Evolutionary conservation across 2,888 invertebrate genomes (phyloP).

Genomic region (Epinotia bilunana): DNA sequence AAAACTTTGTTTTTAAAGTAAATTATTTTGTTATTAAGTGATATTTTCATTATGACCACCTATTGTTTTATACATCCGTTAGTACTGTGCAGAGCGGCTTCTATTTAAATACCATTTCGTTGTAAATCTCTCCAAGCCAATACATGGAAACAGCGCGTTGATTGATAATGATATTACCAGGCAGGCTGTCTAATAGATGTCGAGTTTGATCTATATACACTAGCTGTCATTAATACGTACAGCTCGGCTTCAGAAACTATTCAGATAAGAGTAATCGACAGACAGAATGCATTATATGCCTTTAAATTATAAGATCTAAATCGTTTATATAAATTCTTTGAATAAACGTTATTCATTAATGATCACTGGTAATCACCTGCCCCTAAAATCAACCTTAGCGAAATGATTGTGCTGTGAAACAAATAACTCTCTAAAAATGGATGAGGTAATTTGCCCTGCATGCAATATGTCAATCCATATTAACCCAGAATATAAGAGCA

Average conservation of each 20-base stretch:
- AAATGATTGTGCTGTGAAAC: too few species aligned
- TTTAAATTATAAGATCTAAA: too few species aligned
- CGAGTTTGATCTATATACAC: not conserved
- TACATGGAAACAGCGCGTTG: conserved; percentile 22
- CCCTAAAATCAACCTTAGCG: too few species aligned
- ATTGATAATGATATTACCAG: conserved; percentile 34
- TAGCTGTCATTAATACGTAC: not conserved
- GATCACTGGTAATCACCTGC: too few species aligned
- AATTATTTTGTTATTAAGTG: not conserved
- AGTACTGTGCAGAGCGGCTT: too few species aligned
- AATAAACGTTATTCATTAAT: too few species aligned
- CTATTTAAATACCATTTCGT: not conserved
- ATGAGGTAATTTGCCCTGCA: not conserved
- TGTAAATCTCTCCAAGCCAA: not conserved
- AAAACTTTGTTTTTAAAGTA: too few species aligned
- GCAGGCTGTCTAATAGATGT: conserved; percentile 23
- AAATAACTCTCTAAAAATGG: not conserved
- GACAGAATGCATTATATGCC: not conserved
- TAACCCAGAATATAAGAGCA: not conserved
- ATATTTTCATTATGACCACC: not conserved
- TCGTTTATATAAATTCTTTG: too few species aligned
- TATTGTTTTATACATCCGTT: not conserved
- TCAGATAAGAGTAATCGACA: not conserved
- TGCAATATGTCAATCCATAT: not conserved
- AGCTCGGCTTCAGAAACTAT: not conserved